phyloP scores from a whole-genome alignment of 1,140 invertebrate genomes.

The Drosophila ficusphila region DNA sequence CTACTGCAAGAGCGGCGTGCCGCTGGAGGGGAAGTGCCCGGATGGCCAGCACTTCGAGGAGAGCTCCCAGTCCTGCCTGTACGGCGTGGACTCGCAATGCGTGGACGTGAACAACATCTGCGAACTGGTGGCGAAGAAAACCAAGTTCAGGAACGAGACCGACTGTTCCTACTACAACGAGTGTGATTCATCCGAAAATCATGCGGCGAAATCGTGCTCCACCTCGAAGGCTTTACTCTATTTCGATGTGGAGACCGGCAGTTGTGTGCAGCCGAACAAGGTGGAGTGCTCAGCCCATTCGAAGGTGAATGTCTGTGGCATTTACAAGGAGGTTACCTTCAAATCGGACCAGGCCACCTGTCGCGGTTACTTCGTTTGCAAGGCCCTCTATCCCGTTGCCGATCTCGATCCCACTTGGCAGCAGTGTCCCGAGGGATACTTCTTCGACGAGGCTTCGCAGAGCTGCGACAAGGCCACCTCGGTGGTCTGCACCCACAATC shows the following conservation, averaged over 20 bases:
- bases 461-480: slow-evolving; percentile 38
- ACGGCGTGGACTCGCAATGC: slow-evolving; percentile 45
- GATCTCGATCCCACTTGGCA: slow-evolving; percentile 61
- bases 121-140: slow-evolving; percentile 49
- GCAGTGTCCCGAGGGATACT: slow-evolving; percentile 64
- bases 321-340: neutral
- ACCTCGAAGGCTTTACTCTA: slow-evolving; percentile 19
- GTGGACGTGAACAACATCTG: slow-evolving; percentile 71
- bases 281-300: slow-evolving; percentile 55
- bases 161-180: slow-evolving; percentile 66
- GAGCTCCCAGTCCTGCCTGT: slow-evolving; percentile 41
- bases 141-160: slow-evolving; percentile 50
- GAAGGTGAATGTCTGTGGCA: slow-evolving; percentile 18
- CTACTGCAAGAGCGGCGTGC: slow-evolving; percentile 52
- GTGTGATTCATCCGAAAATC: slow-evolving; percentile 38
- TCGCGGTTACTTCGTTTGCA: slow-evolving; percentile 73
- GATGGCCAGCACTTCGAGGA: slow-evolving; percentile 57
- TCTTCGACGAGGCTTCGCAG: slow-evolving; percentile 43
- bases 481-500: slow-evolving; percentile 62
- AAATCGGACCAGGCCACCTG: slow-evolving; percentile 61
- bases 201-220: slow-evolving; percentile 16
- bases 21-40: slow-evolving; percentile 34
- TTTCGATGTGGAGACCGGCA: slow-evolving; percentile 51
- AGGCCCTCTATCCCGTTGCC: slow-evolving; percentile 15
- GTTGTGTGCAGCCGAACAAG: slow-evolving; percentile 25